Percentiles rank a stretch among this genome's conserved stretches.
These are phyloP conservation scores for Siniperca undulata DNA, from an alignment of 2,797 vertebrate species.

Conservation along the genomic window DNA sequence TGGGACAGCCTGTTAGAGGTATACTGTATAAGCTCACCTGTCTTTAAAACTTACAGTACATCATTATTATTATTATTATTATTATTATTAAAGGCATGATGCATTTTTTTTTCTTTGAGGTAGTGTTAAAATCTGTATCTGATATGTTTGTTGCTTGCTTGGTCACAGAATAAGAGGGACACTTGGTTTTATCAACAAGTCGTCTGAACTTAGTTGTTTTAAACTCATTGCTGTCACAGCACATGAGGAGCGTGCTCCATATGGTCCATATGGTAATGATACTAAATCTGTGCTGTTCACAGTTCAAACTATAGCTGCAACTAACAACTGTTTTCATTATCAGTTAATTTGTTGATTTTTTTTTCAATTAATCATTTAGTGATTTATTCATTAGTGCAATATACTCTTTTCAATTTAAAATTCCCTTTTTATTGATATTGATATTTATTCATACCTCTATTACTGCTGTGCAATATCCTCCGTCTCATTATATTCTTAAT, in stretches of 20 bases:
- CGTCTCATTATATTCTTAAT: too few relatives aligned
- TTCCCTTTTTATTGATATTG: too few relatives aligned
- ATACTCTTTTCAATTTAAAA: too few relatives aligned
- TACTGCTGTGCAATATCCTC: too few relatives aligned
- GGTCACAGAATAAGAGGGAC: neutral
- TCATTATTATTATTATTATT: neutral
- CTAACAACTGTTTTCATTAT: neutral
- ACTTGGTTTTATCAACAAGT: neutral
- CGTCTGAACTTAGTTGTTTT: neutral
- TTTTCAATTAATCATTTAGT: neutral
- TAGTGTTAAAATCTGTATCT: neutral
- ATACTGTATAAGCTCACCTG: neutral
- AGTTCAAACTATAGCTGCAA: neutral
- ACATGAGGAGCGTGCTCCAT: neutral
- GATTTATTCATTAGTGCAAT: too few relatives aligned
- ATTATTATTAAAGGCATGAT: neutral
- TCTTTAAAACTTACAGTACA: neutral
- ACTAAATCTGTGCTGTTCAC: neutral
- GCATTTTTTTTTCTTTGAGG: neutral
- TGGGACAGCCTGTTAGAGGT: neutral
- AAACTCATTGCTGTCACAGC: neutral
- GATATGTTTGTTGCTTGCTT: neutral
- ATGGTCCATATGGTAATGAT: neutral
- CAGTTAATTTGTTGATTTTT: too few relatives aligned
- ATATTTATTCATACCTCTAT: too few relatives aligned